phyloP scores from a whole-genome alignment of 2,113 vertebrate species.

The Gorsachius goisagi region DNA sequence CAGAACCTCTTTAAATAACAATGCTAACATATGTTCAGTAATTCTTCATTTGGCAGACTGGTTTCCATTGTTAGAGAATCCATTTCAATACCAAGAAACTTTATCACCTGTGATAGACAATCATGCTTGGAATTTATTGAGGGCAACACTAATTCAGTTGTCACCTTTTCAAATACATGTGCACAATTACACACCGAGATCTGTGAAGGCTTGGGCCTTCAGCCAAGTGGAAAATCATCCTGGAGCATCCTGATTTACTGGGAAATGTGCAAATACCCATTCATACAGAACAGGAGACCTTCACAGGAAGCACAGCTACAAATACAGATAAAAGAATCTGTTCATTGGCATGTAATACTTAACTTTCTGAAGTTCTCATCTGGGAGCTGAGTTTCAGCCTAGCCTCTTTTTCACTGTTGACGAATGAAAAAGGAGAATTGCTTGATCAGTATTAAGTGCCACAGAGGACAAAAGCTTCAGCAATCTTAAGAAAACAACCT shows the following conservation, averaged over 20 bases:
- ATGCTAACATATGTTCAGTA: slow-evolving; percentile 1
- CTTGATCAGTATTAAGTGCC: neutral
- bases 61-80: neutral
- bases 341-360: neutral
- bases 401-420: neutral
- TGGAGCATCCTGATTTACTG: neutral
- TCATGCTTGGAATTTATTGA: neutral
- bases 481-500: neutral
- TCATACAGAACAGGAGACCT: neutral
- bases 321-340: neutral
- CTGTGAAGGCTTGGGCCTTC: neutral
- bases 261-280: neutral
- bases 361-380: neutral
- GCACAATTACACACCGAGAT: neutral
- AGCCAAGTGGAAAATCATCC: neutral
- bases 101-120: neutral
- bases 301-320: neutral
- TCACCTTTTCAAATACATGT: neutral
- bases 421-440: neutral
- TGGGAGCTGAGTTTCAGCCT: neutral
- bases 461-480: accelerated
- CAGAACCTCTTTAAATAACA: slow-evolving; percentile 27
- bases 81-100: neutral
- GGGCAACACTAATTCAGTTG: neutral
- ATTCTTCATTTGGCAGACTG: neutral